Base-by-base conservation (phyloP, 2,113 vertebrate species). In the Chrysemys picta region DNA sequence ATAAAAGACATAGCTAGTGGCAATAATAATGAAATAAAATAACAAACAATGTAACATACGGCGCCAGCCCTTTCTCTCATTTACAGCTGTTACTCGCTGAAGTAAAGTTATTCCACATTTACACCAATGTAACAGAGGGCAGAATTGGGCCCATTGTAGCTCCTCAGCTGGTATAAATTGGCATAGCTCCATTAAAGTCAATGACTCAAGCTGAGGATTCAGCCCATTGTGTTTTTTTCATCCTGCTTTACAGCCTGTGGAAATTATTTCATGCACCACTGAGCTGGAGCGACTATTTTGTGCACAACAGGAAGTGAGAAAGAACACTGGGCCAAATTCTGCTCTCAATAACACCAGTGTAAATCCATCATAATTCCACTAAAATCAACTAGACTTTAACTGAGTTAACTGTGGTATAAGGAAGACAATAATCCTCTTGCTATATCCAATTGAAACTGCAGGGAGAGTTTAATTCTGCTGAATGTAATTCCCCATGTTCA, bases 1-100 rank as follows among this genome's bases (percentile, higher is more conserved):
- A 84, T 96, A 95, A 96, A 91, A 97, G 85, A 89, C 85, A 95
- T 38, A 95, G 91, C n/a, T 85, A 13, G 85, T 95, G 84, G 31
- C 47, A 89, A 89, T 42, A 95, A 65, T 75, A 89, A 92, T 56
- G 47, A 89, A 92, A 92, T 85, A 95, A 89, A 90, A 27, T 56
- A 92, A 84, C 27, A 90, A 38, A 50, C 95, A 97, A 89, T 4
- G 19, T 78, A 82, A 79, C n/a, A 57, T 35, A 89, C 4, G 69
- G 75, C 90, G 96, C 80, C 54, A 92, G 76, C 50, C 38, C 13
- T 0, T 91, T 88, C 90, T 95, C 83, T 95, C 79, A 72, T 4
- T 0, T 79, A 62, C 31, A 95, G 86, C 38, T 1, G 89, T 93
- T 96, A 92, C 57, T 86, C 49, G 81, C 16, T 31, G 38, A 45